Evolutionary conservation across 2,888 invertebrate genomes (phyloP).

Genomic region (Lathronympha strigana): DNA sequence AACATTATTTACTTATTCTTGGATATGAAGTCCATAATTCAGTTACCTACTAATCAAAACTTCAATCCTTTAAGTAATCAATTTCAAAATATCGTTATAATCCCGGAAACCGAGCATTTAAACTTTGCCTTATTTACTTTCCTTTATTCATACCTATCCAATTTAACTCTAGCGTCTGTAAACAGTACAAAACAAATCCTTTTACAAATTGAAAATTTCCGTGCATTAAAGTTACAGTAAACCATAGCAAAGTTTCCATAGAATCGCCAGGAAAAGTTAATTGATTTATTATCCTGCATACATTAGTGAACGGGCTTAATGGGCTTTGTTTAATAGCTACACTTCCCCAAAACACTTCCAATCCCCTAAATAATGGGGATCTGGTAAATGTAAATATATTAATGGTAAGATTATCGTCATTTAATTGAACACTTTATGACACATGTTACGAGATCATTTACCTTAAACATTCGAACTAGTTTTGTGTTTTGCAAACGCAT

Average conservation of each 20-base stretch:
- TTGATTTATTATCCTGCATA: slow-evolving; percentile 34
- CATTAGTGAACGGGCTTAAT: slow-evolving; percentile 26
- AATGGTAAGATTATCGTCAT: slow-evolving; percentile 6
- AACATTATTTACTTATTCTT: not conserved
- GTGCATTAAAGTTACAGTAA: slow-evolving; percentile 15
- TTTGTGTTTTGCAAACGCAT: too few relatives aligned
- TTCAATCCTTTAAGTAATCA: too few relatives aligned
- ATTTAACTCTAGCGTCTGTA: not conserved
- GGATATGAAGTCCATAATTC: not conserved
- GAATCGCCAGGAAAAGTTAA: slow-evolving; percentile 18
- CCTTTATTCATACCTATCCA: not conserved
- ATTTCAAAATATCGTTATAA: not conserved
- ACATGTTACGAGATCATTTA: not conserved
- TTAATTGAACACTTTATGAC: not conserved
- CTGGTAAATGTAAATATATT: slow-evolving; percentile 23
- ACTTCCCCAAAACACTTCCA: slow-evolving; percentile 17
- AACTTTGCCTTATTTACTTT: not conserved
- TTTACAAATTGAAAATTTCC: slow-evolving; percentile 6
- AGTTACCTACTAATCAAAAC: not conserved
- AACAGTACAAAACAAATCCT: not conserved
- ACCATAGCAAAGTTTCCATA: slow-evolving; percentile 15
- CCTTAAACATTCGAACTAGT: too few relatives aligned
- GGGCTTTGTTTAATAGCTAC: slow-evolving; percentile 25
- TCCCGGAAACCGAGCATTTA: slow-evolving; percentile 1
- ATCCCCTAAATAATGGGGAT: slow-evolving; percentile 12